A percentile compares a stretch with the other conserved stretches of the same genome.
phyloP scores from a whole-genome alignment of 1,140 invertebrate genomes.

The Saccostrea glomerata region DNA sequence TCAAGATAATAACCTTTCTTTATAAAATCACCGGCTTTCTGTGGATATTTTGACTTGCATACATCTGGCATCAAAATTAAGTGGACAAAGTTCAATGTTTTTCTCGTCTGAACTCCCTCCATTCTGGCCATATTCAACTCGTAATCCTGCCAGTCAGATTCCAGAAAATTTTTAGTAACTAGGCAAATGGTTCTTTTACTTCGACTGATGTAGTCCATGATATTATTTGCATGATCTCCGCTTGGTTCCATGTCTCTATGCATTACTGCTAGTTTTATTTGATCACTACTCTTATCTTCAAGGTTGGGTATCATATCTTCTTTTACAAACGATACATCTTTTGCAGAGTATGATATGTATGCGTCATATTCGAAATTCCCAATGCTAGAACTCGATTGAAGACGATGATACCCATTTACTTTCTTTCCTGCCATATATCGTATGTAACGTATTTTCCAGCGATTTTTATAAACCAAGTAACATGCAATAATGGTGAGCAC shows the following conservation, averaged over 20 bases:
- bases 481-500: not conserved
- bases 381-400: not conserved
- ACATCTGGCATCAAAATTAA: slow-evolving; percentile 37
- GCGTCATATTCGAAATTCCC: slow-evolving; percentile 57
- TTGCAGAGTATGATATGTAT: not conserved
- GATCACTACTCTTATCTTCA: not conserved
- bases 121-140: slow-evolving; percentile 81
- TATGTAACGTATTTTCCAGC: not conserved
- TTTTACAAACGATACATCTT: not conserved
- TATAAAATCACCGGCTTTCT: not conserved
- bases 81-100: slow-evolving; percentile 55
- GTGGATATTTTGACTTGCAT: not conserved
- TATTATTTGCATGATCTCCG: not conserved
- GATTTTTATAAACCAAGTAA: not conserved
- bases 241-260: not conserved
- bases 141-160: slow-evolving; percentile 83
- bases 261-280: not conserved
- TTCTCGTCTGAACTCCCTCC: slow-evolving; percentile 58
- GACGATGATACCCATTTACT: not conserved
- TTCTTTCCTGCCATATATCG: not conserved
- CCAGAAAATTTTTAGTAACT: slow-evolving; percentile 37
- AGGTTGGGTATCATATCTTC: not conserved
- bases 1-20: not conserved
- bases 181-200: slow-evolving; percentile 83
- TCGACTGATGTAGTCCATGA: slow-evolving; percentile 11